These are phyloP conservation scores for Pseudonaja textilis DNA, from an alignment of 2,113 vertebrate species.

Conservation along the genomic window DNA sequence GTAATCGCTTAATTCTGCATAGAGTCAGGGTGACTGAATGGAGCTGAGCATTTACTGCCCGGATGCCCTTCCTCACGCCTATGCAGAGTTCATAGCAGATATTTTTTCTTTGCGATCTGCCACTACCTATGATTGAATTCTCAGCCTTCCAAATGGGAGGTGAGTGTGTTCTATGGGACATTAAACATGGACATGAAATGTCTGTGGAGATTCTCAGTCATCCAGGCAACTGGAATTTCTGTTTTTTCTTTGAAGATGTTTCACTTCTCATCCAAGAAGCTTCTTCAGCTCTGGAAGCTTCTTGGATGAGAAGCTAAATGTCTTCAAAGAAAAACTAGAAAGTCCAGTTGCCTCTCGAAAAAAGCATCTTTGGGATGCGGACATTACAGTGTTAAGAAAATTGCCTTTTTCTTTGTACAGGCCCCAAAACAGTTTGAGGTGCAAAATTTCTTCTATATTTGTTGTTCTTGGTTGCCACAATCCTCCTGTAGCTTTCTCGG, in stretches of 20 bases:
- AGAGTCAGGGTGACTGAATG: neutral
- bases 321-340: too few relatives aligned
- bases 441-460: neutral
- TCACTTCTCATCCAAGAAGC: too few relatives aligned
- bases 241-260: too few relatives aligned
- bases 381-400: neutral
- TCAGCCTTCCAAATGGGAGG: neutral
- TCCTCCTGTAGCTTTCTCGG: neutral
- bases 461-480: neutral
- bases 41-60: neutral
- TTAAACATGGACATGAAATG: neutral
- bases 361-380: too few relatives aligned
- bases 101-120: neutral
- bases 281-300: too few relatives aligned
- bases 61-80: neutral
- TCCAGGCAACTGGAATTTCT: too few relatives aligned
- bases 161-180: neutral
- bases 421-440: neutral
- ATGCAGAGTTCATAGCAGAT: neutral
- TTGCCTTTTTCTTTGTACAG: neutral
- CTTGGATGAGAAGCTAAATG: too few relatives aligned
- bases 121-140: neutral
- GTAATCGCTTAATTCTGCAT: neutral
- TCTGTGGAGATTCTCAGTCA: too few relatives aligned
- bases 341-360: too few relatives aligned